Evolutionary conservation across 2,888 invertebrate genomes (phyloP).

Genomic region (Artemia sinica): DNA sequence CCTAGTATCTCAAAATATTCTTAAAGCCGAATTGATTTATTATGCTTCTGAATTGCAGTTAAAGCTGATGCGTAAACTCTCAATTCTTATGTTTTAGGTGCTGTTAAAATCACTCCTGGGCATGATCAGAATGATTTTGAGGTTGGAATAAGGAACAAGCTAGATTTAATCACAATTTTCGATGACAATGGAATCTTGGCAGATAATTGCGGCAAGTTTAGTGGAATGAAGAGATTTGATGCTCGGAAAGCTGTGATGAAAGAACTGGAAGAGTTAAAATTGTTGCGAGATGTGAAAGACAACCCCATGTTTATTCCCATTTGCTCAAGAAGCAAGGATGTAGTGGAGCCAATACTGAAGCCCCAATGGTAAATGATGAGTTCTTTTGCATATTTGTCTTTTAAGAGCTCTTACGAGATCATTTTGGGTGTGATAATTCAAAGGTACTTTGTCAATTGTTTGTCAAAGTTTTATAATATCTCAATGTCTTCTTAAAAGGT

Average conservation of each 20-base stretch:
- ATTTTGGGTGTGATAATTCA: no score
- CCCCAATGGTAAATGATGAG: conserved; percentile 64
- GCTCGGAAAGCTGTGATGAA: conserved; percentile 65
- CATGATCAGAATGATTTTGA: conserved; percentile 96
- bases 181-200: conserved; percentile 74
- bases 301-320: conserved; percentile 93
- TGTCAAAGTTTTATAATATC: no score
- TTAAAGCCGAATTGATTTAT: no score
- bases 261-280: conserved; percentile 48
- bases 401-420: neutral
- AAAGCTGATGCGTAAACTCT: no score
- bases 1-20: no score
- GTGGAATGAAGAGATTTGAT: conserved; percentile 72
- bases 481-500: no score
- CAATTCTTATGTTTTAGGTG: conserved; percentile 41
- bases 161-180: conserved; percentile 73
- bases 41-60: no score
- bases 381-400: neutral
- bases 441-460: no score
- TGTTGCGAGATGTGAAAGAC: conserved; percentile 62
- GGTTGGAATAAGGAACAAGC: conserved; percentile 67
- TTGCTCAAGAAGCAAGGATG: conserved; percentile 88
- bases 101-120: conserved; percentile 95
- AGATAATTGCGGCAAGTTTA: conserved; percentile 57
- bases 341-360: conserved; percentile 86